Conservation (phyloP, 2,113 vertebrate genomes). For the Otocyon megalotis region DNA sequence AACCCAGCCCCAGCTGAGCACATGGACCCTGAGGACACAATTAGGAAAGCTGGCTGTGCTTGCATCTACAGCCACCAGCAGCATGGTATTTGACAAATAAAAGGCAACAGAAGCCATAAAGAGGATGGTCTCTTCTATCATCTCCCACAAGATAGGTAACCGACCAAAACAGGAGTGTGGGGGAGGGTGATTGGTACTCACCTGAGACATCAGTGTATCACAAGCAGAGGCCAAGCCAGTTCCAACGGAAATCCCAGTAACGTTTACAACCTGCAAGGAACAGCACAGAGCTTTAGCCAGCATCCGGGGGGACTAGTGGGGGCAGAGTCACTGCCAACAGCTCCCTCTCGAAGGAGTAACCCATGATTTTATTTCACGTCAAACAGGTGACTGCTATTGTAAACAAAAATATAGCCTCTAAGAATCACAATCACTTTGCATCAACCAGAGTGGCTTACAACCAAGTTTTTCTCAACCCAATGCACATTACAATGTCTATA, state of each 20-base stretch:
- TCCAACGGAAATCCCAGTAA: conserved; percentile 87
- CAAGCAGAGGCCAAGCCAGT: conserved; percentile 84
- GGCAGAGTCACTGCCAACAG: neutral
- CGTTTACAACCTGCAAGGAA: conserved; percentile 85
- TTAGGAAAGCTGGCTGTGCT: neutral
- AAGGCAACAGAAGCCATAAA: neutral
- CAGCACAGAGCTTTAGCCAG: too few species aligned
- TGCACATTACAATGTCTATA: neutral
- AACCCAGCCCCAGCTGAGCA: neutral
- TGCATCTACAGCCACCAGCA: neutral
- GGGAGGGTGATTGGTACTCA: conserved; percentile 47
- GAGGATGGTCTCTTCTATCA: rapidly evolving
- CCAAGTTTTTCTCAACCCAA: neutral
- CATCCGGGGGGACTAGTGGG: rapidly evolving
- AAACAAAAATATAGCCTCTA: neutral
- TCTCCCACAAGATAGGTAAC: neutral
- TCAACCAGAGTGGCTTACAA: neutral
- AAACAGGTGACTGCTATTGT: neutral
- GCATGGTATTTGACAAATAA: neutral
- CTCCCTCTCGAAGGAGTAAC: neutral
- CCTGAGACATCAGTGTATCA: conserved; percentile 89
- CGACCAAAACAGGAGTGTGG: neutral
- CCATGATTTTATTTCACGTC: neutral
- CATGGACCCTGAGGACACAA: neutral
- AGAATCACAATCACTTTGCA: neutral